phyloP scores from a whole-genome alignment of 2,888 invertebrate genomes.

The Perizoma flavofasciatum region DNA sequence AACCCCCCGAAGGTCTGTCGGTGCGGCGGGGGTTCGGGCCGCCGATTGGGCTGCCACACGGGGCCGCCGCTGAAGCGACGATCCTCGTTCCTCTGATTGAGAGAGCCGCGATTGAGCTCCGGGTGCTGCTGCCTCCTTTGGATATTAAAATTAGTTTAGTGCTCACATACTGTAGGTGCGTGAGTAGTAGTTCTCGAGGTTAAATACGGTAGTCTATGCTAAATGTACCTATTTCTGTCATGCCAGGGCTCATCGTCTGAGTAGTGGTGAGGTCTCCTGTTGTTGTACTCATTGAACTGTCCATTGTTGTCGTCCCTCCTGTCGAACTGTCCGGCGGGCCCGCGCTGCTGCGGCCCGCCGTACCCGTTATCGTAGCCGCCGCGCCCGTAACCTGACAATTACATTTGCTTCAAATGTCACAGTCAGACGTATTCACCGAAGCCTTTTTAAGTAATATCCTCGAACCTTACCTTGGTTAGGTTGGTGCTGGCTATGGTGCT shows the following conservation, averaged over 20 bases:
- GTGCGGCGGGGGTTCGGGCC: constrained; percentile 42
- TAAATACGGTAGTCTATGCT: not conserved
- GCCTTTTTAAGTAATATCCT: not conserved
- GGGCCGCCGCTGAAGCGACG: constrained; percentile 30
- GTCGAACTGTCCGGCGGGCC: constrained; percentile 5
- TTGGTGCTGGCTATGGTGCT: constrained; percentile 58
- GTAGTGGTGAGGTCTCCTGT: constrained; percentile 56
- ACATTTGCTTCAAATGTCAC: not conserved
- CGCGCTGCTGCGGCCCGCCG: constrained; percentile 37
- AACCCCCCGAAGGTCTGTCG: constrained; percentile 62
- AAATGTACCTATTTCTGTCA: constrained; percentile 40
- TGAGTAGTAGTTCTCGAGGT: no score
- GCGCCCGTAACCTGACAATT: constrained; percentile 31
- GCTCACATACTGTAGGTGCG: no score
- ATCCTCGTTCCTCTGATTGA: constrained; percentile 18
- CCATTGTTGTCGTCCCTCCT: constrained; percentile 16
- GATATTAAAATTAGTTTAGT: not conserved
- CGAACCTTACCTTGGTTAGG: constrained; percentile 26
- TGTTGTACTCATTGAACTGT: constrained; percentile 48
- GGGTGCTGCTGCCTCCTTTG: constrained; percentile 16
- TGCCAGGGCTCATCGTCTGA: constrained; percentile 50
- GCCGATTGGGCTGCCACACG: constrained; percentile 34
- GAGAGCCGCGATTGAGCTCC: constrained; percentile 14
- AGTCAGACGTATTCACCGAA: no score
- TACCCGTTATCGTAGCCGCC: constrained; percentile 60